Evolutionary conservation across 53 echinoderm and acorn worm species (phyloP).

Genomic region (Holothuria leucospilota): DNA sequence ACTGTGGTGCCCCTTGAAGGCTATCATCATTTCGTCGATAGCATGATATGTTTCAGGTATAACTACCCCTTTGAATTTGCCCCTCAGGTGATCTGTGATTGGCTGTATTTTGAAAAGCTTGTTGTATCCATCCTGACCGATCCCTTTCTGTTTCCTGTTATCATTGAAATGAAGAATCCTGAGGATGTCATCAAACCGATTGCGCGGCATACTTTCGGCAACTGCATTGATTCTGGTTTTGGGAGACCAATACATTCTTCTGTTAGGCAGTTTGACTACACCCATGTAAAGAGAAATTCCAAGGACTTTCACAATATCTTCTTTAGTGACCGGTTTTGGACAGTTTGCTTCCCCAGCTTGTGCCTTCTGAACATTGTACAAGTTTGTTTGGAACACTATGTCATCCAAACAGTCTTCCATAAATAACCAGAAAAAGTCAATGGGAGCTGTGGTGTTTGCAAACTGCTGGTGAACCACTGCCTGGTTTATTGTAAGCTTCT

Average conservation of each 20-base stretch:
- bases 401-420: too few relatives aligned
- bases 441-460: too few relatives aligned
- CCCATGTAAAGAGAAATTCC: constrained; percentile 27
- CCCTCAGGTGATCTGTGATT: background rate
- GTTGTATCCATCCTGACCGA: too few relatives aligned
- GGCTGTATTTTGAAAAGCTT: too few relatives aligned
- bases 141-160: background rate
- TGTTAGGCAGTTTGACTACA: constrained; percentile 24
- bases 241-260: constrained; percentile 43
- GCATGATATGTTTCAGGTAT: constrained; percentile 26
- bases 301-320: constrained; percentile 13
- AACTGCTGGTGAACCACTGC: too few relatives aligned
- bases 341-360: too few relatives aligned
- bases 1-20: constrained; percentile 50
- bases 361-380: too few relatives aligned
- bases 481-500: too few relatives aligned
- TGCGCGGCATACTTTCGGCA: constrained; percentile 26
- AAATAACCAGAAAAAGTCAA: too few relatives aligned
- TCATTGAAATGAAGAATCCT: constrained; percentile 21
- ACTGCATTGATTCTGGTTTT: constrained; percentile 8
- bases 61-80: constrained; percentile 27
- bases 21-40: constrained; percentile 60
- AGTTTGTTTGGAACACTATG: too few relatives aligned
- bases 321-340: too few relatives aligned
- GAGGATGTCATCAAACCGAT: constrained; percentile 28